These are phyloP conservation scores for Meteorus sp. DNA, from an alignment of 1,140 invertebrate genomes.

Conservation along the genomic window DNA sequence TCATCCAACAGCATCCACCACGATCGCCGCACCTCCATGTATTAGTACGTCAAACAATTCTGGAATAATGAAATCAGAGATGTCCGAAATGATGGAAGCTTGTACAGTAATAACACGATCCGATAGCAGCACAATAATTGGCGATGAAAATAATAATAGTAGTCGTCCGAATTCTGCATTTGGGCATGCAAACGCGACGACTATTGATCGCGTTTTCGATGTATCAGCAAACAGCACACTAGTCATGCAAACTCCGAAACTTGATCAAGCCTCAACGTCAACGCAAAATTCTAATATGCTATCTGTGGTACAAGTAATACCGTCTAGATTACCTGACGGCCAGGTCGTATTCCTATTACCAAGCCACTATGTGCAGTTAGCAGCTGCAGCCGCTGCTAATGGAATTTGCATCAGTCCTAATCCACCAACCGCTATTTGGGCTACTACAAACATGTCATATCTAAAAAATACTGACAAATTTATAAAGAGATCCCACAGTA, in stretches of 20 bases:
- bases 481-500: slow-evolving; percentile 50
- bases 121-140: slow-evolving; percentile 53
- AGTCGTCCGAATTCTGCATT: slow-evolving; percentile 52
- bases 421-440: slow-evolving; percentile 56
- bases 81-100: slow-evolving; percentile 40
- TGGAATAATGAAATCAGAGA: slow-evolving; percentile 50
- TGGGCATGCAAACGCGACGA: slow-evolving; percentile 43
- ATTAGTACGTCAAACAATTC: slow-evolving; percentile 40
- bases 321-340: slow-evolving; percentile 60
- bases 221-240: slow-evolving; percentile 29
- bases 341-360: slow-evolving; percentile 63
- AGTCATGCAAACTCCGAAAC: no score
- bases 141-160: slow-evolving; percentile 56
- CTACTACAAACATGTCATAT: slow-evolving; percentile 56
- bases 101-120: slow-evolving; percentile 41
- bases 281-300: slow-evolving; percentile 54
- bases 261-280: slow-evolving; percentile 47
- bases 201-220: slow-evolving; percentile 38
- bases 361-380: slow-evolving; percentile 61
- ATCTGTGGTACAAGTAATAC: slow-evolving; percentile 59
- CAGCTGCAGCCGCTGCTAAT: slow-evolving; percentile 55
- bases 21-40: slow-evolving; percentile 42
- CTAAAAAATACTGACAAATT: slow-evolving; percentile 55
- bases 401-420: slow-evolving; percentile 57
- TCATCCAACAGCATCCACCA: slow-evolving; percentile 25